phyloP scores from a whole-genome alignment of 2,113 vertebrate species.

The Catagonus wagneri region DNA sequence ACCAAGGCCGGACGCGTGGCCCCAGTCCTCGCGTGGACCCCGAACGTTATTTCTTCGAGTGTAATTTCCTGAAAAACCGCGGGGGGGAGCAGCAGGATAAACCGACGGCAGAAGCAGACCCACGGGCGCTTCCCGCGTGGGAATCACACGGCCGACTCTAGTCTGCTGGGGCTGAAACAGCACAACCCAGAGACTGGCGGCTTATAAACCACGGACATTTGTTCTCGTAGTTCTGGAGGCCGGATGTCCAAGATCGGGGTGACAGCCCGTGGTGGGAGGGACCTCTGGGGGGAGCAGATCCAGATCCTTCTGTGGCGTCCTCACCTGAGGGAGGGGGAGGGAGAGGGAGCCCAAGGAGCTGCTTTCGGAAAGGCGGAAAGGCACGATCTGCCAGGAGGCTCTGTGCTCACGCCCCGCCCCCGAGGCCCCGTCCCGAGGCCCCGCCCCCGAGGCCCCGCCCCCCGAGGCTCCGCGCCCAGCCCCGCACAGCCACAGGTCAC shows the following conservation, averaged over 20 bases:
- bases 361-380: too few species aligned
- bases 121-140: fast-evolving
- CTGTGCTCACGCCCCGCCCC: too few species aligned
- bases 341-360: fast-evolving
- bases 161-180: too few species aligned
- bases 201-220: not conserved
- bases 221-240: not conserved
- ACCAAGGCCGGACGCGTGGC: fast-evolving
- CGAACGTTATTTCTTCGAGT: too few species aligned
- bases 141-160: fast-evolving
- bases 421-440: too few species aligned
- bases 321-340: too few species aligned
- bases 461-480: too few species aligned
- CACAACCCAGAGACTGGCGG: not conserved
- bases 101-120: not conserved
- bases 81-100: not conserved
- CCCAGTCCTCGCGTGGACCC: not conserved
- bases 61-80: not conserved
- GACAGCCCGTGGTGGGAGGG: too few species aligned
- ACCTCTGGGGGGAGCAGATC: too few species aligned
- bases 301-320: not conserved
- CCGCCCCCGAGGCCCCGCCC: not conserved
- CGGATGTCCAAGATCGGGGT: fast-evolving
- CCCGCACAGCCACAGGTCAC: fast-evolving
- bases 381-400: too few species aligned